Conservation (phyloP, 2,113 vertebrate species). For the Phylloscopus trochilus region DNA sequence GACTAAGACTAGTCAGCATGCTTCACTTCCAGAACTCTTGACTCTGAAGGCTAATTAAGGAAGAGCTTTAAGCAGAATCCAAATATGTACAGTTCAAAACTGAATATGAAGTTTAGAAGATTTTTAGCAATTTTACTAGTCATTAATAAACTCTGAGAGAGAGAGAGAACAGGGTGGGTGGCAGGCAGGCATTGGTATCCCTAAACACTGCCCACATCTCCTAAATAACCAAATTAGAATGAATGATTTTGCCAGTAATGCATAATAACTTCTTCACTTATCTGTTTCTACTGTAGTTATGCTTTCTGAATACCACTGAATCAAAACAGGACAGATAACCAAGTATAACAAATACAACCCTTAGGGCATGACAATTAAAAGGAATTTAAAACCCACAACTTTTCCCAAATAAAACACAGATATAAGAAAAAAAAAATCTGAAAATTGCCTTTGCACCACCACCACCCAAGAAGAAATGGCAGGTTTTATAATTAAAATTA, state of each 20-base stretch:
- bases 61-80: conserved; percentile 19
- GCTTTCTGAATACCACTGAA: background rate
- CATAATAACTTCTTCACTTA: background rate
- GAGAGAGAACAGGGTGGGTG: background rate
- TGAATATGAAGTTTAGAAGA: background rate
- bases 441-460: background rate
- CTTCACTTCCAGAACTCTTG: conserved; percentile 15
- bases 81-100: background rate
- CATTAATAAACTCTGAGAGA: background rate
- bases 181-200: background rate
- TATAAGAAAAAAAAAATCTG: background rate
- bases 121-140: background rate
- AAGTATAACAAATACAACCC: background rate
- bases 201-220: background rate
- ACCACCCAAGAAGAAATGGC: background rate
- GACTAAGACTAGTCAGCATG: background rate
- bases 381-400: background rate
- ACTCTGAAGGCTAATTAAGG: background rate
- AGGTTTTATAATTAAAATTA: background rate
- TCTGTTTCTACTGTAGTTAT: background rate
- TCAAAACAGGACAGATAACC: background rate
- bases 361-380: background rate
- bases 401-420: background rate
- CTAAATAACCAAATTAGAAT: background rate
- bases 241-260: background rate